Evolutionary conservation across 2,113 vertebrate species (phyloP), one percentile per base, ranked within the genome.

Genomic region (Maccullochella peelii): DNA sequence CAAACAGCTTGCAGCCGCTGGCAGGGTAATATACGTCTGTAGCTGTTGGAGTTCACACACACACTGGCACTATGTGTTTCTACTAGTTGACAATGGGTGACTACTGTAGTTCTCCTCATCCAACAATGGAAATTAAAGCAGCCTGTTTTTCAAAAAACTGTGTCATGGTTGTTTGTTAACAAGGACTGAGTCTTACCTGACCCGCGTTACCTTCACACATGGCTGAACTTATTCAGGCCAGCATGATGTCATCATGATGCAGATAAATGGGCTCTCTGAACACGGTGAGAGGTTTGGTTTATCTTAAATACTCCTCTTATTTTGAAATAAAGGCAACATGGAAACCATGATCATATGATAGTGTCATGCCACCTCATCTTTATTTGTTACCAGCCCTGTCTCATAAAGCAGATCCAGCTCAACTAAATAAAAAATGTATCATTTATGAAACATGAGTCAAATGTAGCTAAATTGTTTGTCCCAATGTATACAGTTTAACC

Each of bases 121-220:
- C 20, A 79, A 44, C 54, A 59, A 75, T 77, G 25, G 78, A 65
- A 75, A 85, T 83, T 50, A 83, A 89, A 83, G 49, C 65, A 65
- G 36, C 11, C 57, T 83, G 79, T 73, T 87, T 89, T 80, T 54
- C 42, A 61, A 42, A 57, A 72, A 65, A 30, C 27, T 14, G 62
- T 74, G 77, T 78, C 9, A 40, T 70, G 67, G 6, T 87, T 77
- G 7, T 73, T 75, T 67, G 25, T 75, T 59, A 47, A 50, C 1
- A 18, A 25, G 20, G 11, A 55, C 27, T 1, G 1, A 54, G 8
- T 36, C 5, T 23, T 4, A n/a, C 4, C 6, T n/a, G n/a, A n/a
- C 20, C 36, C 8, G 1, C 2, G 18, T 25, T 38, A 38, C 33
- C 44, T 65, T 42, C 23, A 54, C 33, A 54, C 3, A 14, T 23